Evolutionary conservation across 2,888 invertebrate genomes (phyloP), one percentile per base, ranked within the genome.

Genomic region (Cryptophagus acutangulus): DNA sequence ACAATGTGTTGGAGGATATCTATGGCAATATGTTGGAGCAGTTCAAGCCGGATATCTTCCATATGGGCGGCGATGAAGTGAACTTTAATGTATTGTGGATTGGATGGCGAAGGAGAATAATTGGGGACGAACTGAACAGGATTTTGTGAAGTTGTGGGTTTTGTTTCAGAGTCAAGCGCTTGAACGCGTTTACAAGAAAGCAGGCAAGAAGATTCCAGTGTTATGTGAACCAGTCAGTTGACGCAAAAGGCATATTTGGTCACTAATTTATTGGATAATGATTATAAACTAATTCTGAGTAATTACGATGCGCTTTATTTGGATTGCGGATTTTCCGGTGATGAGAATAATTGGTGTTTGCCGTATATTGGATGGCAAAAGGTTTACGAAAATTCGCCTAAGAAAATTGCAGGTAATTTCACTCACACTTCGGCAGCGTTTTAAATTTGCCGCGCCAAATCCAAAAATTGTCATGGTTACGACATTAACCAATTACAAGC

Each of bases 311-410:
- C 86, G 0, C 69, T 88, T 2, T 91, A 91, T 64, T 75, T 91
- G 1, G 91, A 91, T 65, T 91, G 91, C 59, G 91, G 91, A 1
- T 88, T 81, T 54, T 81, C 81, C 8, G 81, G 84, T 2, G 76
- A 74, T 45, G 87, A 86, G 9, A 84, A 84, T 57, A 92, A 92
- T 63, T 92, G 92, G 92, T 92, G 91, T 62, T 80, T 88, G 0
- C 91, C 91, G 0, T 92, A 89, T 69, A 89, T 84, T 56, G 86
- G 88, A 2, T 92, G 91, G 91, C 88, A 91, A 66, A 82, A 79
- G 58, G 80, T 90, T 1, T 92, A 92, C 56, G 79, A 82, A 18
- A 90, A 90, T 64, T 81, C 79, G 46, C 83, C 84, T 0, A 69
- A 74, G 15, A 58, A 63, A 5, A 78, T 88, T 45, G 78, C 75